Base-by-base conservation (phyloP, 2,888 invertebrate species). In the Achlya flavicornis region DNA sequence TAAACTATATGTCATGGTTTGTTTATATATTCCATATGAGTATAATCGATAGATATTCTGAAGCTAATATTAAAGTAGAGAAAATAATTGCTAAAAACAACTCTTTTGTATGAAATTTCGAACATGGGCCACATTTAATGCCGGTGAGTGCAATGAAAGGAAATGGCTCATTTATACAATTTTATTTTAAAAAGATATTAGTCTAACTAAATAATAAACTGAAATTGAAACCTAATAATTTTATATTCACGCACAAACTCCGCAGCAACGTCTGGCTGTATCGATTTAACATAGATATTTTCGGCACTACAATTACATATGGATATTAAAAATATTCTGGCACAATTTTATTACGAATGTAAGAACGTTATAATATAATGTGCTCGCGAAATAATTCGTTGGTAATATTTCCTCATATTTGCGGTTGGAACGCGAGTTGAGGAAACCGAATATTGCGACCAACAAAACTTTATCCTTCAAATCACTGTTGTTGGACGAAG, bases 291-390 rank as follows among this genome's bases (percentile, higher is more conserved):
- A 53, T 3, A n/a, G 19, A n/a, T 53, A 19, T 53, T 53, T 53
- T 53, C n/a, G 53, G 16, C 53, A 14, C 19, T 53, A 19, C 53
- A 53, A 19, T 53, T n/a, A 53, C 19, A 10, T 19, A 10, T 19
- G 53, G 10, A 53, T 53, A 53, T 53, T 14, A 53, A 53, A 19
- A 53, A 53, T 53, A 53, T 53, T 53, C 53, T 53, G 53, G 53
- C 53, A 53, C 53, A 53, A 19, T 53, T 48, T 53, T 53, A 53
- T 53, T 53, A 19, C 19, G 16, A 10, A 16, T 3, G 53, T 53
- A n/a, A 12, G 12, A 4, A 41, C 12, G 19, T 8, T 1, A 11
- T 53, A 19, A 19, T 53, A 19, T 19, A 19, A 53, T 19, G 10
- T 53, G 53, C n/a, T 53, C 53, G 16, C 53, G 19, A 19, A 19